These are phyloP conservation scores for Lateolabrax maculatus DNA, from an alignment of 2,797 vertebrate genomes.

Conservation along the genomic window DNA sequence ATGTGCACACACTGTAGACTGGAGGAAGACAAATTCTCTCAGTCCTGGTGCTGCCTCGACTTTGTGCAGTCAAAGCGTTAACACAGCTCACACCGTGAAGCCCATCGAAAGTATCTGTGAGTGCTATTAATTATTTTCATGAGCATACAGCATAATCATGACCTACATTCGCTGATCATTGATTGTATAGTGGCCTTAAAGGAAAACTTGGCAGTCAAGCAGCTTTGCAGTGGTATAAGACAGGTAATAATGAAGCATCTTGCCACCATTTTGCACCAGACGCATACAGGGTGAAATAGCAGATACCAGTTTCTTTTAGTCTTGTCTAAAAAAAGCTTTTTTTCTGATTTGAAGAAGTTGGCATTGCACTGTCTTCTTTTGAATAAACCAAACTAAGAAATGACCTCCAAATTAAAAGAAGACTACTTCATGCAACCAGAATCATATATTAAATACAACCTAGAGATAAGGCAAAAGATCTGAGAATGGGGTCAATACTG, in stretches of 20 bases:
- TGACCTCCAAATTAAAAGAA: not conserved
- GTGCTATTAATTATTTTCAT: not conserved
- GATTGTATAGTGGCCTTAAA: too few relatives aligned
- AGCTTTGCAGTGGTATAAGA: not conserved
- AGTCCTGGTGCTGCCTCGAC: too few relatives aligned
- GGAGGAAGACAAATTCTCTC: not conserved
- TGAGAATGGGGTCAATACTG: not conserved
- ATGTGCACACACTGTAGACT: not conserved
- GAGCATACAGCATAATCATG: not conserved
- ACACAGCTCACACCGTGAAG: not conserved
- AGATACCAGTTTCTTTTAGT: too few relatives aligned
- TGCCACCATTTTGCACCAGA: not conserved
- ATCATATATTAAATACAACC: not conserved
- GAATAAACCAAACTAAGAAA: not conserved
- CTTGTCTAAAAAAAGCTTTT: too few relatives aligned
- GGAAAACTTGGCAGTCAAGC: not conserved
- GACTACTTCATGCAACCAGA: not conserved
- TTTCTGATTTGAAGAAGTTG: too few relatives aligned
- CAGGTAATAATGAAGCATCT: not conserved
- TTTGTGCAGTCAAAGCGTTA: not conserved
- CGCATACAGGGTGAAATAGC: too few relatives aligned
- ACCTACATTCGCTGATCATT: not conserved
- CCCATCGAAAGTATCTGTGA: not conserved
- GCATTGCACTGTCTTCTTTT: not conserved
- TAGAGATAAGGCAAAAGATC: not conserved